phyloP scores from a whole-genome alignment of 2,888 invertebrate genomes.

The Tipula unca region DNA sequence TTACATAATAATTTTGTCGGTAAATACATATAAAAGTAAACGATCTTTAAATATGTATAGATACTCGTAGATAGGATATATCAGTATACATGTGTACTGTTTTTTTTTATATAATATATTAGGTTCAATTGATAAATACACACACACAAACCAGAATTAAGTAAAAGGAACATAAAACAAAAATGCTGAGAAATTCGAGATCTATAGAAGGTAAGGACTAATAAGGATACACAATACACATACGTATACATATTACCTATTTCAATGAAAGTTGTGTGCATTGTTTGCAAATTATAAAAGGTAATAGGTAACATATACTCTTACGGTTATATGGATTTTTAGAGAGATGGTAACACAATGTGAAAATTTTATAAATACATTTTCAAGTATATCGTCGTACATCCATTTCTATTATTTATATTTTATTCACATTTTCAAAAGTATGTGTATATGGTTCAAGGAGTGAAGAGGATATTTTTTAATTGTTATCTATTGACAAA shows the following conservation, averaged over 20 bases:
- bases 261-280: neutral
- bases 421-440: neutral
- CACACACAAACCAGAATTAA: neutral
- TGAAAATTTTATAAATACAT: neutral
- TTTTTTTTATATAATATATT: no score
- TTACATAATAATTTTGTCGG: neutral
- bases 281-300: neutral
- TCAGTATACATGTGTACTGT: neutral
- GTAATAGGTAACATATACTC: neutral
- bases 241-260: no score
- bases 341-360: neutral
- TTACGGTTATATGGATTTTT: neutral
- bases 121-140: neutral
- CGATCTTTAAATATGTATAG: neutral
- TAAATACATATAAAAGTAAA: neutral
- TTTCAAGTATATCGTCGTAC: neutral
- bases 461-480: neutral
- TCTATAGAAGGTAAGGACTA: neutral
- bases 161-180: neutral
- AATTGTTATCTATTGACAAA: neutral
- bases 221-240: no score
- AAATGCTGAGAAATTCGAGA: neutral
- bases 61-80: neutral
- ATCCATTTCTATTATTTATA: neutral
- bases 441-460: neutral